Conservation (phyloP, 2,888 invertebrate species). For the Dioctria linearis region DNA sequence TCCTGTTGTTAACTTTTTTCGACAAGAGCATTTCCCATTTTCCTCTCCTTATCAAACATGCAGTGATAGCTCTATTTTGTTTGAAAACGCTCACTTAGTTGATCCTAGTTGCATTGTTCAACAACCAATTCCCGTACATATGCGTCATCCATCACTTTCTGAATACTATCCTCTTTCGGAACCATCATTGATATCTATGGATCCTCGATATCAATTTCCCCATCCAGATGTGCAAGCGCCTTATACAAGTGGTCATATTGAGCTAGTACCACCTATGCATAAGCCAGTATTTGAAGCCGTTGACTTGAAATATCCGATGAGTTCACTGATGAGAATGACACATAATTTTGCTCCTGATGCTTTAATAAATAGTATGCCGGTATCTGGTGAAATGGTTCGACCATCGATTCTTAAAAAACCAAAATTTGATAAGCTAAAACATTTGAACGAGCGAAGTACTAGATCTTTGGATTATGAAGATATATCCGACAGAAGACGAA, state of each 20-base stretch:
- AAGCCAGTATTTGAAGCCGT: constrained; percentile 65
- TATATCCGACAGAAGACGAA: constrained; percentile 9
- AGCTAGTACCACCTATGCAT: constrained; percentile 67
- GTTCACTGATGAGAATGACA: constrained; percentile 18
- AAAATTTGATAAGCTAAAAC: constrained; percentile 65
- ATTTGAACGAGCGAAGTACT: constrained; percentile 68
- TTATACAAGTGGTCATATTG: constrained; percentile 65
- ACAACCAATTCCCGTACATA: constrained; percentile 48
- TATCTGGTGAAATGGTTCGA: constrained; percentile 4
- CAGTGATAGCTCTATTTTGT: constrained; percentile 51
- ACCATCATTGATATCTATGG: constrained; percentile 68
- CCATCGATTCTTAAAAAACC: constrained; percentile 55
- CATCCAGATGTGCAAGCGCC: constrained; percentile 65
- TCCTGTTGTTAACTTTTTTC: constrained; percentile 70
- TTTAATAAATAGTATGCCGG: constrained; percentile 42
- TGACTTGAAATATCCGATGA: constrained; percentile 60
- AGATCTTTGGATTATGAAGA: constrained; percentile 70
- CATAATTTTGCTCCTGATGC: constrained; percentile 60
- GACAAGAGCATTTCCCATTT: constrained; percentile 54
- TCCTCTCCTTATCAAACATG: constrained; percentile 27
- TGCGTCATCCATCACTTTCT: constrained; percentile 66
- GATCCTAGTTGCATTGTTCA: constrained; percentile 20
- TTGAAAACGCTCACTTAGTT: constrained; percentile 41
- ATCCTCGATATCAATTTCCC: constrained; percentile 61
- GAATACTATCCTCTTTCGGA: constrained; percentile 68